These are phyloP conservation scores for Indri indri DNA, from an alignment of 2,113 vertebrate genomes.

Conservation along the genomic window DNA sequence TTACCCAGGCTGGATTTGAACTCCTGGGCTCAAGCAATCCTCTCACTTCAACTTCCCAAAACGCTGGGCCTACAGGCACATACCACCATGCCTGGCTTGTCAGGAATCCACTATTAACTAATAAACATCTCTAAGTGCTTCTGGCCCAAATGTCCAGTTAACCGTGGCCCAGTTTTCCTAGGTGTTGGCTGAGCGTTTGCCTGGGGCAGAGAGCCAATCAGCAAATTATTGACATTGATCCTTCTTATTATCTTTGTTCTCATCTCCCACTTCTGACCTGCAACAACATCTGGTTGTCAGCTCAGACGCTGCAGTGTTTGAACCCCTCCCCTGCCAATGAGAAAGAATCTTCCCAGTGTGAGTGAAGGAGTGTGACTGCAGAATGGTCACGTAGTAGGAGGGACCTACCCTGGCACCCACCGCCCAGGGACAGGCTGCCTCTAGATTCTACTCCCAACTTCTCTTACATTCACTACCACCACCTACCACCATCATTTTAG, in stretches of 20 bases:
- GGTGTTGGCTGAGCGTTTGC: background rate
- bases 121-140: conserved; percentile 48
- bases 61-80: background rate
- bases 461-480: background rate
- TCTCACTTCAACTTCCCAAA: background rate
- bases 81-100: background rate
- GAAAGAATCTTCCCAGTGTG: background rate
- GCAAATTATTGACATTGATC: conserved; percentile 35
- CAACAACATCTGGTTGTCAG: background rate
- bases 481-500: background rate
- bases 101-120: conserved; percentile 4
- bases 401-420: fast-evolving
- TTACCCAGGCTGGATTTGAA: background rate
- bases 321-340: background rate
- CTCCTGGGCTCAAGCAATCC: background rate
- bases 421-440: fast-evolving
- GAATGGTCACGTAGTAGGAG: fast-evolving
- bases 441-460: background rate
- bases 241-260: conserved; percentile 34
- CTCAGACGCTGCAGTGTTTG: background rate
- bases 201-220: background rate
- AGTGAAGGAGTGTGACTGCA: background rate
- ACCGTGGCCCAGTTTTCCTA: conserved; percentile 51
- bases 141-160: conserved; percentile 36
- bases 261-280: conserved; percentile 23